Conservation (phyloP, 2,113 vertebrate genomes). For the Xiphophorus maculatus region DNA sequence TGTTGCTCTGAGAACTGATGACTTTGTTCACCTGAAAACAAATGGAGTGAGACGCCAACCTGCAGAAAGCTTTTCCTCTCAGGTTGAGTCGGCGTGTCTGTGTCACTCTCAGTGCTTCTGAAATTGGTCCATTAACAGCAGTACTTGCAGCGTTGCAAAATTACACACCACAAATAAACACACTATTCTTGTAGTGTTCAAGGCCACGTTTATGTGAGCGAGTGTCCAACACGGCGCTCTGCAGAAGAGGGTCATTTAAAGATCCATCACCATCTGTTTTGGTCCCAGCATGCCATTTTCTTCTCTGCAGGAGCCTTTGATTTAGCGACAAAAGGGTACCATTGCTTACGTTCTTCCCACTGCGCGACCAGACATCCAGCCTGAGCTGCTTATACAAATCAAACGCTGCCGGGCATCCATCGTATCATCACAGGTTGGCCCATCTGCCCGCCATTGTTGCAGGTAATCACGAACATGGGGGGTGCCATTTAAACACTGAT, state of each 20-base stretch:
- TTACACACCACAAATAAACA: constrained; percentile 9
- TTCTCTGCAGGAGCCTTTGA: constrained; percentile 58
- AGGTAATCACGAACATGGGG: constrained; percentile 41
- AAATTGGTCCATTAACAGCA: constrained; percentile 58
- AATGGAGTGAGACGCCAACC: constrained; percentile 13
- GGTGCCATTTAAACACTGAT: constrained; percentile 37
- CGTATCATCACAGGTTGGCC: constrained; percentile 38
- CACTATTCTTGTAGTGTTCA: neutral
- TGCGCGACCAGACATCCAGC: constrained; percentile 48
- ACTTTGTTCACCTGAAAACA: constrained; percentile 29
- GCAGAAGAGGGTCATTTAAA: constrained; percentile 68
- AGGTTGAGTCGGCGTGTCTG: neutral
- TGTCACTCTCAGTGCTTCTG: constrained; percentile 26
- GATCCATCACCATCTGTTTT: constrained; percentile 67
- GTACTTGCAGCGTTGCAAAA: constrained; percentile 48
- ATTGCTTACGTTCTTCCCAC: constrained; percentile 38
- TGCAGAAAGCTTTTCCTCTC: constrained; percentile 19
- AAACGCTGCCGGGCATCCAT: constrained; percentile 40
- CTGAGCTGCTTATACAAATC: constrained; percentile 48
- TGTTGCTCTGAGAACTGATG: constrained; percentile 56
- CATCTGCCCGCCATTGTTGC: constrained; percentile 34
- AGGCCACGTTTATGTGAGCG: constrained; percentile 45
- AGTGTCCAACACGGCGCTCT: constrained; percentile 51
- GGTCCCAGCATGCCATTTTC: constrained; percentile 59
- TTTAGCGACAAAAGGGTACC: constrained; percentile 52